A percentile compares a stretch with the other conserved stretches of the same genome.
Conservation (phyloP, 2,113 vertebrate genomes). For the Morone saxatilis region DNA sequence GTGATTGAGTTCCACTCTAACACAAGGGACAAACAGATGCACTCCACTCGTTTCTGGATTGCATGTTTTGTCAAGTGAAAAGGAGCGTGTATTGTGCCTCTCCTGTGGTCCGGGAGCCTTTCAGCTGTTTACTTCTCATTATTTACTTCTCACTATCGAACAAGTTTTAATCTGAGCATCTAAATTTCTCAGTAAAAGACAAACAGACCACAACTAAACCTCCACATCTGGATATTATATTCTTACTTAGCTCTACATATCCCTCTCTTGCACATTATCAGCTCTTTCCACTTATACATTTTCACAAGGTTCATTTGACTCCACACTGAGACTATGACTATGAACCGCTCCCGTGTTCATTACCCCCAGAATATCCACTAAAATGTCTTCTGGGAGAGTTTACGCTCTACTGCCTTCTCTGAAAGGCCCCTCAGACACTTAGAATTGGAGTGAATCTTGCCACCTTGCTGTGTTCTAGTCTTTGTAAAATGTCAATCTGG, state of each 20-base stretch:
- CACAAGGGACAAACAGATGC: conserved; percentile 55
- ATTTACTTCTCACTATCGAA: conserved; percentile 35
- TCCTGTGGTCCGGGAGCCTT: conserved; percentile 19
- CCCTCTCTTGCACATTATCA: conserved; percentile 3
- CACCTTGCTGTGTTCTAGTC: conserved; percentile 9
- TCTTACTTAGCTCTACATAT: background rate
- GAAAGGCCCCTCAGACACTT: conserved; percentile 28
- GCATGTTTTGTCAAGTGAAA: conserved; percentile 54
- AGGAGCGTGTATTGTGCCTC: conserved; percentile 32
- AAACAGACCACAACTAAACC: background rate
- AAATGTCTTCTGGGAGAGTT: conserved; percentile 27
- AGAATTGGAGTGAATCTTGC: conserved; percentile 3
- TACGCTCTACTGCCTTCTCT: conserved; percentile 1
- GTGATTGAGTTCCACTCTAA: conserved; percentile 45
- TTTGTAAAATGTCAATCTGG: conserved; percentile 4
- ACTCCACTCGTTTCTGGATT: conserved; percentile 64
- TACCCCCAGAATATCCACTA: conserved; percentile 25
- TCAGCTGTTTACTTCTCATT: conserved; percentile 17
- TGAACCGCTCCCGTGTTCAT: conserved; percentile 37
- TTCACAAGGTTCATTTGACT: conserved; percentile 47
- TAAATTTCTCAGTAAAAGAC: background rate
- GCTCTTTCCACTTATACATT: conserved; percentile 24
- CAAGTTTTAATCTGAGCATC: conserved; percentile 4
- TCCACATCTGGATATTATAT: background rate
- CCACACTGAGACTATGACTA: background rate